A percentile compares a stretch with the other conserved stretches of the same genome.
These are phyloP conservation scores for Darevskia nairensis DNA, from an alignment of 2,797 vertebrate genomes.

Conservation along the genomic window DNA sequence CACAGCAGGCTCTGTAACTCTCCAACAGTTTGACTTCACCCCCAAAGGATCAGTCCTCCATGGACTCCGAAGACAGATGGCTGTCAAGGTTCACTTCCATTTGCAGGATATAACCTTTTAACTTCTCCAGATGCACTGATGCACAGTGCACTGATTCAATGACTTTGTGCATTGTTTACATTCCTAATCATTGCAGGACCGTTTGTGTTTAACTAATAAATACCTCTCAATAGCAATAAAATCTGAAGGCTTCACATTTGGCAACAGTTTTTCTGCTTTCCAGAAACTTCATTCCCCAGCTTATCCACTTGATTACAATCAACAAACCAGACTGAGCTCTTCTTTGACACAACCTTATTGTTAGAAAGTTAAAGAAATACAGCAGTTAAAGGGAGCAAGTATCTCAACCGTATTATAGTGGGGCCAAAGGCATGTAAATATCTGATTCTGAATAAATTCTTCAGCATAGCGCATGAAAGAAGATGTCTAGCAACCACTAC, in stretches of 20 bases:
- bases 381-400: not conserved
- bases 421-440: not conserved
- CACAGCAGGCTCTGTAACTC: no score
- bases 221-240: not conserved
- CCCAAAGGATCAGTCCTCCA: no score
- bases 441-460: conserved; percentile 9
- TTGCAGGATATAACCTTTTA: not conserved
- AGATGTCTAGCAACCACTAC: not conserved
- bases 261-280: not conserved
- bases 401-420: not conserved
- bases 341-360: not conserved
- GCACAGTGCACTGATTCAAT: not conserved
- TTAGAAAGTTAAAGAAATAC: not conserved
- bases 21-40: no score
- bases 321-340: not conserved
- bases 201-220: not conserved
- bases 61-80: no score
- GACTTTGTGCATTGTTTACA: not conserved
- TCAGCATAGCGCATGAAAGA: not conserved
- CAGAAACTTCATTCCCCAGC: not conserved
- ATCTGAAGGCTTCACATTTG: not conserved
- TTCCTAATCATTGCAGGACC: not conserved
- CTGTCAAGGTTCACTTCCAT: not conserved
- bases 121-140: not conserved
- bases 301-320: conserved; percentile 10